Evolutionary conservation across 2,888 invertebrate species (phyloP).

Genomic region (Acleris sparsana): DNA sequence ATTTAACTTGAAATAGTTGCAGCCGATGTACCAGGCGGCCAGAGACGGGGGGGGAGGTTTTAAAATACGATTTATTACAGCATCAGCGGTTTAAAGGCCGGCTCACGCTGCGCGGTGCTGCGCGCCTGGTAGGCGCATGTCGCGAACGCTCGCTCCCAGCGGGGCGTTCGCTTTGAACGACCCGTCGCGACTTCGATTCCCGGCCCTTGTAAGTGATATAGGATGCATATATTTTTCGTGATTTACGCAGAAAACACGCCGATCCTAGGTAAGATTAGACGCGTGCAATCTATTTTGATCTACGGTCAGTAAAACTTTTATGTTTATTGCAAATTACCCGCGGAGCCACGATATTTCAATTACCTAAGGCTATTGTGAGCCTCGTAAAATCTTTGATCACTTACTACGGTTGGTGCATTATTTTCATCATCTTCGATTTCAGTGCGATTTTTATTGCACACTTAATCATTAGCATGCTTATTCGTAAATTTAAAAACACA

Average conservation of each 20-base stretch:
- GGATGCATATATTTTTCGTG: constrained; percentile 41
- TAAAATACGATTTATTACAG: constrained; percentile 67
- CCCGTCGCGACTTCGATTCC: constrained; percentile 50
- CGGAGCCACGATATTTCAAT: constrained; percentile 24
- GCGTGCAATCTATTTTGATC: constrained; percentile 41
- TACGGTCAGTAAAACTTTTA: constrained; percentile 43
- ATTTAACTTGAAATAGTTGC: constrained; percentile 79
- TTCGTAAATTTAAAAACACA: too few species aligned
- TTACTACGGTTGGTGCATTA: neutral
- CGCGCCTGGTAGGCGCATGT: constrained; percentile 59
- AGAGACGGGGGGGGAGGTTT: constrained; percentile 54
- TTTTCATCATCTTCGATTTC: neutral
- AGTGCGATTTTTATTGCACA: too few species aligned
- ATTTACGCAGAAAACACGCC: constrained; percentile 42
- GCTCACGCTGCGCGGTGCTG: constrained; percentile 57
- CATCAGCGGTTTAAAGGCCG: constrained; percentile 56
- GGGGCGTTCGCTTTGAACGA: constrained; percentile 53
- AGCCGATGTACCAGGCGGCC: constrained; percentile 45
- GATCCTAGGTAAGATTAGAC: constrained; percentile 37
- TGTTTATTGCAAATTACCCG: constrained; percentile 48
- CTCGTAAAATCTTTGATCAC: constrained; percentile 23
- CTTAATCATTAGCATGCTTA: too few species aligned
- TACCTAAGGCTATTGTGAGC: constrained; percentile 19
- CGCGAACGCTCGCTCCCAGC: constrained; percentile 54
- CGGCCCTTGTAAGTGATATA: constrained; percentile 38